These are phyloP conservation scores for Malacoctenus gilli DNA, from an alignment of 2,797 vertebrate species.

Conservation along the genomic window DNA sequence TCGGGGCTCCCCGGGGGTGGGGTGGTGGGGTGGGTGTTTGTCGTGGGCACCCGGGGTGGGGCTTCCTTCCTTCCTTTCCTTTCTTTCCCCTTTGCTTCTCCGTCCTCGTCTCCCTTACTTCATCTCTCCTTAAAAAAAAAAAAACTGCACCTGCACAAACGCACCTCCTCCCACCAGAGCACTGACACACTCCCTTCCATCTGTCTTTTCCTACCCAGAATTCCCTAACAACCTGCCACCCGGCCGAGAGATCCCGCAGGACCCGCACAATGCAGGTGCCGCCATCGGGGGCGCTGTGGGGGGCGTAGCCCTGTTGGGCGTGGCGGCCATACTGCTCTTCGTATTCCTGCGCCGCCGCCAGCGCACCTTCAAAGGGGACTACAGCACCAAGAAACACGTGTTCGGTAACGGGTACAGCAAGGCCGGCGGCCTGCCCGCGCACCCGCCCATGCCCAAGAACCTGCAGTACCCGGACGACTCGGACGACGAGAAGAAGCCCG, in stretches of 20 bases:
- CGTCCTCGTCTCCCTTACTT: conserved; percentile 80
- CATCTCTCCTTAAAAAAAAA: conserved; percentile 71
- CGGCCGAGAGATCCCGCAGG: conserved; percentile 72
- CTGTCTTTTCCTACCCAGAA: conserved; percentile 99
- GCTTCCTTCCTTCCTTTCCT: no score
- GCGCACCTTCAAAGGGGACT: conserved; percentile 99
- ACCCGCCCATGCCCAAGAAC: conserved; percentile 93
- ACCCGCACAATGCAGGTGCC: conserved; percentile 77
- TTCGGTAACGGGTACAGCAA: conserved; percentile 98
- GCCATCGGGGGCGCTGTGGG: conserved; percentile 92
- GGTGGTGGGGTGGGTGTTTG: conserved; percentile 16
- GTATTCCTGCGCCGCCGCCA: conserved; percentile 92
- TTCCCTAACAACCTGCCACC: conserved; percentile 88
- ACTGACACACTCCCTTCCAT: conserved; percentile 97
- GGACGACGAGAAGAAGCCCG: conserved; percentile 95
- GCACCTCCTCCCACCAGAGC: conserved; percentile 86
- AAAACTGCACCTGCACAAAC: conserved; percentile 77
- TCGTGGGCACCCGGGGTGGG: conserved; percentile 36
- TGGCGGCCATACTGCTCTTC: conserved; percentile 87
- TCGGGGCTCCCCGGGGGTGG: conserved; percentile 29
- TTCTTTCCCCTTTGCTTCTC: conserved; percentile 76
- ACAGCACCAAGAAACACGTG: conserved; percentile 98
- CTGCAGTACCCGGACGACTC: conserved; percentile 96
- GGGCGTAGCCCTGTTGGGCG: conserved; percentile 86
- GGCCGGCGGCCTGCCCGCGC: conserved; percentile 86